These are phyloP conservation scores for Limnephilus lunatus DNA, from an alignment of 2,888 invertebrate species.

Conservation along the genomic window DNA sequence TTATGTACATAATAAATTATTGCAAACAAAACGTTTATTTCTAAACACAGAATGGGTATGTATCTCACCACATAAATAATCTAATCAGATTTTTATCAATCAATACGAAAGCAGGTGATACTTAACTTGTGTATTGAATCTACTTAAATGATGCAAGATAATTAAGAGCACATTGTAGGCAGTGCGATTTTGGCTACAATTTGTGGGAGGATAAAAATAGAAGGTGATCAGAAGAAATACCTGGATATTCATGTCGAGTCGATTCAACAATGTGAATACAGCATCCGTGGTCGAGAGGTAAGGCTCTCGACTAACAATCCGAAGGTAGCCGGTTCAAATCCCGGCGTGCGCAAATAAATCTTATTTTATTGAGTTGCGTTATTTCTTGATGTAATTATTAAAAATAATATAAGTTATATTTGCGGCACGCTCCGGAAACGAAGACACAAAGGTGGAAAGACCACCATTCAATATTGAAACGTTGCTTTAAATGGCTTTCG, in stretches of 20 bases:
- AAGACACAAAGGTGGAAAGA: too few species aligned
- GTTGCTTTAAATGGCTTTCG: too few species aligned
- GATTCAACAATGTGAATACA: not conserved
- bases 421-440: too few species aligned
- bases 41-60: not conserved
- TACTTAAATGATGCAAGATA: not conserved
- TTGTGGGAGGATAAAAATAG: too few species aligned
- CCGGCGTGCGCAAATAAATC: too few species aligned
- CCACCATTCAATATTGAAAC: too few species aligned
- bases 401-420: too few species aligned
- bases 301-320: too few species aligned
- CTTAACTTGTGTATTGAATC: not conserved
- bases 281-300: too few species aligned
- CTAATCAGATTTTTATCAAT: not conserved
- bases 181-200: not conserved
- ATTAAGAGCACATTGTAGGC: not conserved
- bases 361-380: too few species aligned
- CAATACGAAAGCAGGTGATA: not conserved
- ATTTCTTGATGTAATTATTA: too few species aligned
- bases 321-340: too few species aligned
- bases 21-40: not conserved
- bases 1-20: not conserved
- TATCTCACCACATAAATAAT: slow-evolving; percentile 10
- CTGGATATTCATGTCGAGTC: not conserved
- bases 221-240: not conserved